Conservation (phyloP, 2,113 vertebrate species). For the Probosciger aterrimus region DNA sequence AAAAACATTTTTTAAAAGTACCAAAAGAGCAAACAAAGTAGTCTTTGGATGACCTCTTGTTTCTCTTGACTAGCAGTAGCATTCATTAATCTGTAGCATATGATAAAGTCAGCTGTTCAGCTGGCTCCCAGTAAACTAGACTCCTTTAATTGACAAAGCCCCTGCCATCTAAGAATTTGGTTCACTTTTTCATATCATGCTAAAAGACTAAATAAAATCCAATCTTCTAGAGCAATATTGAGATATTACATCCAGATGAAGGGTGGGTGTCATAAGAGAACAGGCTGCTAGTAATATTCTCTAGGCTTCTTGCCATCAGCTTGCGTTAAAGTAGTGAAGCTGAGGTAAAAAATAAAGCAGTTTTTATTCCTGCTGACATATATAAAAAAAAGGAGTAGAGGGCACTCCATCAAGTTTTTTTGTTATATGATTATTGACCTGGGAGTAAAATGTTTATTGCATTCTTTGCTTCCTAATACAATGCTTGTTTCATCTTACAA, state of each 20-base stretch:
- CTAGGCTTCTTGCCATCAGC: constrained; percentile 70
- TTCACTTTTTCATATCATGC: constrained; percentile 64
- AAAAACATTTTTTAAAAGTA: constrained; percentile 14
- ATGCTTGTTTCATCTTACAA: constrained; percentile 51
- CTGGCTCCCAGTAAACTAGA: constrained; percentile 35
- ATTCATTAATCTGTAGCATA: constrained; percentile 57
- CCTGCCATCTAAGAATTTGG: constrained; percentile 60
- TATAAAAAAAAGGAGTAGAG: constrained; percentile 17
- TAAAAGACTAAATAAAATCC: constrained; percentile 73
- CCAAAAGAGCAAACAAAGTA: constrained; percentile 48
- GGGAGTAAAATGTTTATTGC: constrained; percentile 60
- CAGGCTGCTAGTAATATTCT: constrained; percentile 70
- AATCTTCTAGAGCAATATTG: constrained; percentile 72
- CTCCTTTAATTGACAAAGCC: constrained; percentile 56
- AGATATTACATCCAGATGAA: constrained; percentile 76
- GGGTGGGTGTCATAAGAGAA: constrained; percentile 64
- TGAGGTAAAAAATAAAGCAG: constrained; percentile 39
- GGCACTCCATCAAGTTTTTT: constrained; percentile 9
- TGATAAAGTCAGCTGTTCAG: constrained; percentile 53
- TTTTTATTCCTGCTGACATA: constrained; percentile 49
- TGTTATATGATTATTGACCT: constrained; percentile 47
- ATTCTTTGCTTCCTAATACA: constrained; percentile 64
- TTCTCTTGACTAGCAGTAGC: constrained; percentile 64
- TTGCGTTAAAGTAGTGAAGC: constrained; percentile 51
- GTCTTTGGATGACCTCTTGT: constrained; percentile 57